Conservation (phyloP, 2,888 invertebrate species). For the Andrena bicolor region DNA sequence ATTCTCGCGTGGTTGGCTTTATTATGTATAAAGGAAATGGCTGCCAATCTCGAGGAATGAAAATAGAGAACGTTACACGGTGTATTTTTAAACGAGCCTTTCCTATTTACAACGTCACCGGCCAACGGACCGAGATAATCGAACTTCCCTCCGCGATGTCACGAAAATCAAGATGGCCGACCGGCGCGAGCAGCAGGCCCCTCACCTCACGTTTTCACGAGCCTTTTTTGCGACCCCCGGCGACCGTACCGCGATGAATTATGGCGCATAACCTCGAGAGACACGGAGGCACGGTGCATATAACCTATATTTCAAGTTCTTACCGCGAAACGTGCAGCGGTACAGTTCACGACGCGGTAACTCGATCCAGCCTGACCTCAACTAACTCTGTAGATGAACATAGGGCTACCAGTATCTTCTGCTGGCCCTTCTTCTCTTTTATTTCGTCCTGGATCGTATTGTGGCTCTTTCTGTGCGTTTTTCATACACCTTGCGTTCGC, state of each 20-base stretch:
- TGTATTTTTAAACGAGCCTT: background rate
- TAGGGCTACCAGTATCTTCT: constrained; percentile 13
- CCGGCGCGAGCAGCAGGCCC: constrained; percentile 19
- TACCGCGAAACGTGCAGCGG: constrained; percentile 62
- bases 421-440: background rate
- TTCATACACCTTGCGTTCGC: background rate
- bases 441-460: constrained; percentile 1
- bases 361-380: constrained; percentile 50
- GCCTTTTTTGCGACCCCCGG: constrained; percentile 46
- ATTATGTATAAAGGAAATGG: constrained; percentile 1
- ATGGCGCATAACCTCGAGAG: constrained; percentile 71
- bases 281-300: constrained; percentile 65
- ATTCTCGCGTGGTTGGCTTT: no score
- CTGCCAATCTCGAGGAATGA: constrained; percentile 27
- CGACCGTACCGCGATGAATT: constrained; percentile 65
- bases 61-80: constrained; percentile 19
- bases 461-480: background rate
- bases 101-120: constrained; percentile 9
- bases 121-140: constrained; percentile 35
- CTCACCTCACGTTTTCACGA: constrained; percentile 57
- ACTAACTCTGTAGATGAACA: constrained; percentile 6
- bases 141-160: constrained; percentile 18
- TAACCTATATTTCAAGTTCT: constrained; percentile 72
- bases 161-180: constrained; percentile 56
- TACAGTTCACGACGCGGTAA: constrained; percentile 49